phyloP scores from a whole-genome alignment of 2,888 invertebrate genomes.

The Lumbricus terrestris region DNA sequence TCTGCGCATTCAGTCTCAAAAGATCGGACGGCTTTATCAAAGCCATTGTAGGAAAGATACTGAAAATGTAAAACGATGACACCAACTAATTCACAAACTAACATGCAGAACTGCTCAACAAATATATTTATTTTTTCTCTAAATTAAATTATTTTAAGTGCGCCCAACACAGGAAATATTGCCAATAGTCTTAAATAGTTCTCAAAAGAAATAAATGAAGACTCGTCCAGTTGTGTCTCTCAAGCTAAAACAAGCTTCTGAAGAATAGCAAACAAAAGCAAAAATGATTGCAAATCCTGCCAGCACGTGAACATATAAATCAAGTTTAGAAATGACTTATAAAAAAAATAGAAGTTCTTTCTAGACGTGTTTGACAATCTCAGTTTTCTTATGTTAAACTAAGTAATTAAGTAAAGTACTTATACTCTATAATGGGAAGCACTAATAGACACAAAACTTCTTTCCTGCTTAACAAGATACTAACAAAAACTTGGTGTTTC shows the following conservation, averaged over 20 bases:
- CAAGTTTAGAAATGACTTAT: not conserved
- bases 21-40: conserved; percentile 48
- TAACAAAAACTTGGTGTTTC: not conserved
- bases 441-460: too few species aligned
- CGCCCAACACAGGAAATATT: not conserved
- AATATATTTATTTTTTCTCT: not conserved
- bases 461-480: not conserved
- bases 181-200: not conserved
- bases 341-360: not conserved
- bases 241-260: not conserved
- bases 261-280: too few species aligned
- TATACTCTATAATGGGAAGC: too few species aligned
- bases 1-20: conserved; percentile 57
- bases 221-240: not conserved
- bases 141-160: not conserved
- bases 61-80: conserved; percentile 41
- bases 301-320: not conserved
- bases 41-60: conserved; percentile 57
- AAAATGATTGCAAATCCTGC: not conserved
- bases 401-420: too few species aligned
- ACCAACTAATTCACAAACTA: not conserved
- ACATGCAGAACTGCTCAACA: not conserved
- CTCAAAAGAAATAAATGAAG: not conserved
- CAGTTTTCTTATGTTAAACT: too few species aligned
- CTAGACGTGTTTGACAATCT: not conserved